Evolutionary conservation across 2,888 invertebrate genomes (phyloP).

Genomic region (Meta bourneti): DNA sequence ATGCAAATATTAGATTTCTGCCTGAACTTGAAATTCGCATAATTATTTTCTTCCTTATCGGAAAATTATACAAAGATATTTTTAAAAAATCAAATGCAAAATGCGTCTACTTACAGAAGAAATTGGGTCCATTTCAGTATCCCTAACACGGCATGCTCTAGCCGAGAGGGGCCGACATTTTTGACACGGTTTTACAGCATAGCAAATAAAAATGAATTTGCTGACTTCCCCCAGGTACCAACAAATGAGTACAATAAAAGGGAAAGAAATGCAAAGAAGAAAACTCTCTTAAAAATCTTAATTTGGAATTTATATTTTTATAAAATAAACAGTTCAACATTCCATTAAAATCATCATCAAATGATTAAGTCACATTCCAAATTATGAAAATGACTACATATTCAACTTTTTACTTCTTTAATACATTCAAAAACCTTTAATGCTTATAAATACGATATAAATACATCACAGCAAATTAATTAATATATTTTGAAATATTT

Average conservation of each 20-base stretch:
- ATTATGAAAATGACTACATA: too few species aligned
- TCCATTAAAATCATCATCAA: too few species aligned
- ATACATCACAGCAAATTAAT: too few species aligned
- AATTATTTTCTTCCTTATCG: neutral
- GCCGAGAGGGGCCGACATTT: conserved; percentile 76
- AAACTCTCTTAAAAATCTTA: too few species aligned
- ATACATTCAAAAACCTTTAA: too few species aligned
- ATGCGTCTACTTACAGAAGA: conserved; percentile 59
- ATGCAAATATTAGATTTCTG: neutral
- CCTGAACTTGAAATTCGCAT: neutral
- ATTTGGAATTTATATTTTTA: neutral
- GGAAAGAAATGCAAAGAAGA: too few species aligned
- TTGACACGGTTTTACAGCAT: conserved; percentile 68
- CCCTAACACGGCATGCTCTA: conserved; percentile 74
- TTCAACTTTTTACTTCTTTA: too few species aligned
- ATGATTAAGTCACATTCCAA: too few species aligned
- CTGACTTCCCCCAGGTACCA: neutral
- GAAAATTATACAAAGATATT: neutral
- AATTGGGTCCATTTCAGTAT: conserved; percentile 70
- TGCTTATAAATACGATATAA: too few species aligned
- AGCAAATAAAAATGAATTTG: conserved; percentile 60
- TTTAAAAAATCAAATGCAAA: neutral
- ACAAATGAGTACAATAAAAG: neutral
- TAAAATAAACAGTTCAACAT: neutral
- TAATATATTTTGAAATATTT: too few species aligned